phyloP scores from a whole-genome alignment of 1,140 invertebrate genomes.

The Leucophenga varia region DNA sequence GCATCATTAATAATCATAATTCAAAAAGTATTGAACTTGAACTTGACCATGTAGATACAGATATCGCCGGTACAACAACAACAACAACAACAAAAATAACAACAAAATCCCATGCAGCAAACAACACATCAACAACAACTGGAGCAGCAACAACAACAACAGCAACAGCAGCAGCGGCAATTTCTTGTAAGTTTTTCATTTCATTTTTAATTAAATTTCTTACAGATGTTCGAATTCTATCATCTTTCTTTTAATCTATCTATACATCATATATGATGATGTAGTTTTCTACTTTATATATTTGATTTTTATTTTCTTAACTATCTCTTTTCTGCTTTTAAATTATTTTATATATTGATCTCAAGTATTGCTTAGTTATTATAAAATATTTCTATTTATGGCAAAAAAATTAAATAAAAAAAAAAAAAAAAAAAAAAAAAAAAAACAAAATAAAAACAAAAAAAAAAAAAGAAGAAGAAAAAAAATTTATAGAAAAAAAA shows the following conservation, averaged over 20 bases:
- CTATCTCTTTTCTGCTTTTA: not conserved
- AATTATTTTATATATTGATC: not conserved
- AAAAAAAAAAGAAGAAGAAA: not conserved
- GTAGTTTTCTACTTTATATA: slow-evolving; percentile 4
- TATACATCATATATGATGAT: slow-evolving; percentile 2
- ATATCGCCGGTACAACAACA: slow-evolving; percentile 17
- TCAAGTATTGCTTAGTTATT: not conserved
- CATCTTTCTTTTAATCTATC: slow-evolving; percentile 9
- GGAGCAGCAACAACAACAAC: slow-evolving; percentile 14
- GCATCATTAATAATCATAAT: slow-evolving; percentile 10
- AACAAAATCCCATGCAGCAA: slow-evolving; percentile 19
- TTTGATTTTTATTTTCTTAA: not conserved
- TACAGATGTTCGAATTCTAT: no score
- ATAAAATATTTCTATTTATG: not conserved
- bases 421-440: not conserved
- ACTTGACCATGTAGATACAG: not conserved
- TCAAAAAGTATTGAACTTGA: slow-evolving; percentile 13
- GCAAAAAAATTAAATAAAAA: not conserved
- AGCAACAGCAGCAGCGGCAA: slow-evolving; percentile 38
- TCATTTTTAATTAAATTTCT: slow-evolving; percentile 11
- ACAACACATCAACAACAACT: slow-evolving; percentile 1
- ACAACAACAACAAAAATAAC: slow-evolving; percentile 19
- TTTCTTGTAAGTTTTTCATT: slow-evolving; percentile 55
- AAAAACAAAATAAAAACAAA: not conserved
- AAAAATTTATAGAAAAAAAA: not conserved